Evolutionary conservation across 2,888 invertebrate species (phyloP), one percentile per base, ranked within the genome.

Genomic region (Ophion ventricosus): DNA sequence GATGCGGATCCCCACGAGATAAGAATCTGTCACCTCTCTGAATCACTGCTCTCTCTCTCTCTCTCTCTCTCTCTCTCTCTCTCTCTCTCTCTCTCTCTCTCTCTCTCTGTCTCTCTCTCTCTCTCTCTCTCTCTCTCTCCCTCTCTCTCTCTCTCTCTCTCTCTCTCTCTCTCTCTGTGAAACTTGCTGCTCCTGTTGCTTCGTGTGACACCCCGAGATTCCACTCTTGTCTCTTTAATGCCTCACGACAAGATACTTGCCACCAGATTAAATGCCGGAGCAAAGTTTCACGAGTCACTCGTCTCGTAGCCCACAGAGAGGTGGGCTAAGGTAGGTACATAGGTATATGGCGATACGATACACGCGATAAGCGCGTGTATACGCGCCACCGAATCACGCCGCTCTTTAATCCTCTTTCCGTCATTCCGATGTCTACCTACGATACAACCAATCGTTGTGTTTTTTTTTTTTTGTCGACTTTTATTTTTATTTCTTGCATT

Each of bases 201-300:
- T 77, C 77, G 40, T 72, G 85, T 69, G 67, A 67, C 67, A 69
- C 64, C 49, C 49, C 67, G 77, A 40, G 77, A 77, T 69, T 77
- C 67, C 77, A 67, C 59, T 77, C 64, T 76, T 89, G 80, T 80
- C 80, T 73, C 80, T 64, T 80, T 90, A 91, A 90, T 90, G 88
- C 89, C 89, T 83, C 86, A 86, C 88, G 90, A 91, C 91, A 91
- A 91, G 92, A 92, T 92, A 91, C 89, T 86, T 88, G 86, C 87
- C 87, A 87, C 87, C 88, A 89, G 92, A 92, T 92, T 91, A 92
- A 90, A 91, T 91, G 87, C 90, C 91, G 14, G 83, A 82, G 87
- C 72, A 80, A 73, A 86, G 87, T 88, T 89, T 87, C 86, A 84
- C 88, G 88, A 90, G 89, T 91, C 89, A 89, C 88, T 87, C 69